phyloP scores from a whole-genome alignment of 2,113 vertebrate genomes.

The Taxidea taxus region DNA sequence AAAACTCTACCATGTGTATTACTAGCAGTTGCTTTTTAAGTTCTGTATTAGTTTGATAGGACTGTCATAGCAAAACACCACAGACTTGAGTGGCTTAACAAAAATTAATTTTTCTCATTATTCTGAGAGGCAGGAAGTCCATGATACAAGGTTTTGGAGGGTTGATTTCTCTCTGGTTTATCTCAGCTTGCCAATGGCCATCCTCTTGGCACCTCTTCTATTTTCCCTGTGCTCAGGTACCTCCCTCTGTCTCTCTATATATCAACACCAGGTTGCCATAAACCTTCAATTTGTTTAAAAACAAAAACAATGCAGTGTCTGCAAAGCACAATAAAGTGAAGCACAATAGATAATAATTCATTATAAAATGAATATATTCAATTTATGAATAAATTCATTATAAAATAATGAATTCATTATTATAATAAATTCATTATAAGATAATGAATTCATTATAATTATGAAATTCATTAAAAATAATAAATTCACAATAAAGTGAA shows the following conservation, averaged over 20 bases:
- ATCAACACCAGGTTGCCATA: background rate
- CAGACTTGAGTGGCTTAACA: background rate
- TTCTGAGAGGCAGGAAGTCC: background rate
- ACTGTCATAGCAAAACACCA: background rate
- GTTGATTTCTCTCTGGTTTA: background rate
- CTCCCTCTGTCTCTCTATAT: background rate
- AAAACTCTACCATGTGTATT: background rate
- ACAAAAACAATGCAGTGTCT: background rate
- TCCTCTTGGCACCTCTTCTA: background rate
- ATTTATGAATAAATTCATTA: too few species aligned
- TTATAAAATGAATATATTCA: too few species aligned
- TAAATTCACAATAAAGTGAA: background rate
- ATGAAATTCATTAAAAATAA: too few species aligned
- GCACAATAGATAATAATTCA: too few species aligned
- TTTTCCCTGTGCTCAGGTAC: background rate
- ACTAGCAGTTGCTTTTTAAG: slow-evolving; percentile 12
- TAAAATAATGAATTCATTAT: too few species aligned
- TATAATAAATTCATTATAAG: too few species aligned
- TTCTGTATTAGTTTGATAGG: background rate
- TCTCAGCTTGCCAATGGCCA: background rate
- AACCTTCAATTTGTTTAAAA: background rate
- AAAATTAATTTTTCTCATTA: background rate
- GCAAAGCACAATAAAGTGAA: background rate
- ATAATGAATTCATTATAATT: too few species aligned
- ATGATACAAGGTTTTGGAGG: background rate